Base-by-base conservation (phyloP, 2,113 vertebrate genomes). In the Prunella himalayana region DNA sequence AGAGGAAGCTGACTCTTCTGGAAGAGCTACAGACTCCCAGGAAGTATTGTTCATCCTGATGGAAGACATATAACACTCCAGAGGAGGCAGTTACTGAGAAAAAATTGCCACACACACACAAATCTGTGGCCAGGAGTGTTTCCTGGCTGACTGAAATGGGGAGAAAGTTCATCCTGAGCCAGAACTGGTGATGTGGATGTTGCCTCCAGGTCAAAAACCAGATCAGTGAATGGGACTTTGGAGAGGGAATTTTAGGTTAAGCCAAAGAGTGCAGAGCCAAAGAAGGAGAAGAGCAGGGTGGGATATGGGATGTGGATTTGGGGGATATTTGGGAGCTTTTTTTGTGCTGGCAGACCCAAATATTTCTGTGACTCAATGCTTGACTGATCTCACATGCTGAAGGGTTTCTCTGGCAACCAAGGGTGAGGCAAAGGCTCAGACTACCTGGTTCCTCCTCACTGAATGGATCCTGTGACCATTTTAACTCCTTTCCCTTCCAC, bases 121-220 rank as follows among this genome's bases (percentile, higher is more conserved):
- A 47, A 35, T 73, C 73, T 85, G 28, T 21, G 69, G n/a, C 44
- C 31, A 33, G 13, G 8, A 13, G n/a, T 49, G 33, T 51, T 68
- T 69, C 19, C 23, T 84, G 77, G 9, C 27, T 72, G 35, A n/a
- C 44, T 65, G 45, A 87, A 51, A 27, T 0, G 0, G 12, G 39
- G 13, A 65, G 21, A 61, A 47, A 33, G 22, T 35, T 92, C 15
- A 56, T 30, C 33, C 41, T 64, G n/a, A 80, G 54, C 3, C 6
- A 16, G 13, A 27, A 0, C 1, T 39, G 59, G 69, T 22, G 37
- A 39, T 15, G 28, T 13, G 25, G 37, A n/a, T 3, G 5, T 5
- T 77, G 5, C 14, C 45, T 60, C 21, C 37, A 35, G 27, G 54
- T 72, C 13, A 63, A 13, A 63, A 56, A 18, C 9, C 10, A 33